Base-by-base conservation (phyloP, 2,113 vertebrate genomes). In the Monarcha castaneiventris region DNA sequence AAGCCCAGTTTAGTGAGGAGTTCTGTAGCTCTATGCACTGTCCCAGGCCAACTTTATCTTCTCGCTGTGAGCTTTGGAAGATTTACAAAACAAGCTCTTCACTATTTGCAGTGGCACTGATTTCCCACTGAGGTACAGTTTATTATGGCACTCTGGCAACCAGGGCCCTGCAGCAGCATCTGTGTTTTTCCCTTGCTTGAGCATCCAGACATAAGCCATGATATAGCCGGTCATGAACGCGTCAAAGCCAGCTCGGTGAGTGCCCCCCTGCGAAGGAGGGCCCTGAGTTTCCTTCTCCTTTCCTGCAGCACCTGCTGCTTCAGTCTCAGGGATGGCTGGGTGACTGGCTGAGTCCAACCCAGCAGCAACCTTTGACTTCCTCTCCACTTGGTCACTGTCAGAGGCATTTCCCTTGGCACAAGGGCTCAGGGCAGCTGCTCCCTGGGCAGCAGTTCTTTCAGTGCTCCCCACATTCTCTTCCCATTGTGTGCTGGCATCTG, bases 161-260 rank as follows among this genome's bases (percentile, higher is more conserved):
- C 98, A 98, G 3, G 92, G 67, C 62, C 72, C 96, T 74, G 94
- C 71, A 8, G 12, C 89, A 7, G 37, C 0, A 1, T 97, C 81
- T 1, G 14, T 78, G 51, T 84, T 73, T 11, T 96, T 96, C 13
- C 92, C 96, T 64, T 94, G 97, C 66, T 97, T 96, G 35, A 98
- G 79, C 67, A 98, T 86, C 85, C 96, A 97, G 3, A 99, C 97
- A 3, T 98, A 98, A 78, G 98, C 98, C 94, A 99, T 99, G 94
- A 99, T 98, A 29, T 98, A 99, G 30, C 98, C 99, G 0, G 99
- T 99, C 99, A 99, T 99, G 94, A 99, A 99, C 2, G 99, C 99
- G 16, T 99, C 99, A 15, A 99, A 99, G 20, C 99, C 99, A 7
- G 99, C 99, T 43, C 99, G 96, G 94, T 99, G 99, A 0, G 98